Evolutionary conservation across 2,797 vertebrate genomes (phyloP).

Genomic region (Accipiter badius): DNA sequence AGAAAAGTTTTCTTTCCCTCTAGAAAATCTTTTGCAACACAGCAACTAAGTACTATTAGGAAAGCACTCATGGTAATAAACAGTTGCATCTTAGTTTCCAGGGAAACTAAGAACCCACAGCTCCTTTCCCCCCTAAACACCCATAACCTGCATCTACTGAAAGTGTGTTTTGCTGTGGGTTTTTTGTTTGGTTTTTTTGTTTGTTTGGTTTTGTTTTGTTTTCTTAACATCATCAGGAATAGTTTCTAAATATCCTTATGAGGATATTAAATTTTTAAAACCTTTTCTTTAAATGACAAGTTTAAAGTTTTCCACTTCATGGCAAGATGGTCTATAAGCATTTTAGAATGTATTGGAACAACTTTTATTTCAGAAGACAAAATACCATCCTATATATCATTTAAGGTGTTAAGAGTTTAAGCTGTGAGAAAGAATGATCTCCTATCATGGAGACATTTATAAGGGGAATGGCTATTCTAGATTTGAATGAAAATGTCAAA

Average conservation of each 20-base stretch:
- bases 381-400: background rate
- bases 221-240: background rate
- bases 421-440: background rate
- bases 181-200: no score
- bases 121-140: background rate
- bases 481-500: slow-evolving; percentile 7
- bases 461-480: background rate
- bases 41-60: background rate
- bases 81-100: background rate
- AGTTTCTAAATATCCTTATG: background rate
- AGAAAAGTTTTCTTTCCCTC: background rate
- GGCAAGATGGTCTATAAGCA: background rate
- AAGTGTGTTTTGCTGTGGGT: background rate
- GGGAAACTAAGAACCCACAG: background rate
- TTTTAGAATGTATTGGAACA: background rate
- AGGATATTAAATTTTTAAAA: background rate
- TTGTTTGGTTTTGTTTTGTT: no score
- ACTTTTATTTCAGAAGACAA: background rate
- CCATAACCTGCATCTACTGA: background rate
- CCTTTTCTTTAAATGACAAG: background rate
- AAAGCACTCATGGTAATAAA: background rate
- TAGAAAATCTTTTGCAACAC: background rate
- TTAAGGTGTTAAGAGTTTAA: background rate
- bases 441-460: background rate
- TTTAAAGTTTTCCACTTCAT: background rate